Percentiles rank a stretch among this genome's conserved stretches.
Conservation (phyloP, 2,113 vertebrate genomes). For the Scortum barcoo region DNA sequence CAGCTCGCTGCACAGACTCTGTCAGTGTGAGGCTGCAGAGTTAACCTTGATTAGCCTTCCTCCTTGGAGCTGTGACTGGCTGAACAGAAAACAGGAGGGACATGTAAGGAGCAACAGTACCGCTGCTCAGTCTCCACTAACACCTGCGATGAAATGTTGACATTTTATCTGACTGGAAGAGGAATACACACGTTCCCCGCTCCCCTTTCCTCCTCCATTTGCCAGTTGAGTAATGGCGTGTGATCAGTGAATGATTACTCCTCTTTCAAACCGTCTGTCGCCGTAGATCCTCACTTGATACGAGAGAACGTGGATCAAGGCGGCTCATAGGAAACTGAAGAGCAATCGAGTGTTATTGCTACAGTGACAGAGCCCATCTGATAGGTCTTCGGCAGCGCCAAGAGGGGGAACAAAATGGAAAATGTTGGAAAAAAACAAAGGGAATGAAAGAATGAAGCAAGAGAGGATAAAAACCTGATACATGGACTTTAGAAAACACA, state of each 20-base stretch:
- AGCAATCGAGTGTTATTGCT: slow-evolving; percentile 40
- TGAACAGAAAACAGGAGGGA: slow-evolving; percentile 34
- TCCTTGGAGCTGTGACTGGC: not conserved
- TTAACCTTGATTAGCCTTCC: not conserved
- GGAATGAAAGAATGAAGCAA: not conserved
- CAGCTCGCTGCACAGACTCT: slow-evolving; percentile 3
- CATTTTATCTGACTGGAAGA: slow-evolving; percentile 55
- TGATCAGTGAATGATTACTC: slow-evolving; percentile 45
- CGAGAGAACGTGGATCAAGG: slow-evolving; percentile 16
- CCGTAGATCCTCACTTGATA: slow-evolving; percentile 38
- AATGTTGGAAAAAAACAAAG: not conserved
- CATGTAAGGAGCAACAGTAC: slow-evolving; percentile 1
- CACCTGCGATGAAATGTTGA: slow-evolving; percentile 65
- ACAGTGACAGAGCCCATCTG: slow-evolving; percentile 27
- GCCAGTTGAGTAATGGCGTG: slow-evolving; percentile 21
- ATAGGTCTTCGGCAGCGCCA: slow-evolving; percentile 7
- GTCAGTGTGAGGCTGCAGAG: not conserved
- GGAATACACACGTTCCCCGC: slow-evolving; percentile 35
- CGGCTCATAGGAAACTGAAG: slow-evolving; percentile 10
- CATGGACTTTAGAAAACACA: not conserved
- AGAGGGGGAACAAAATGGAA: slow-evolving; percentile 5
- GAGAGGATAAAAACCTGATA: too few species aligned
- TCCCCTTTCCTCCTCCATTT: slow-evolving; percentile 35
- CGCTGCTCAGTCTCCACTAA: slow-evolving; percentile 59
- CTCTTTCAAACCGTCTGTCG: slow-evolving; percentile 42